A percentile compares a stretch with the other conserved stretches of the same genome.
Evolutionary conservation across 2,113 vertebrate species (phyloP).

Genomic region (Sorex fumeus): DNA sequence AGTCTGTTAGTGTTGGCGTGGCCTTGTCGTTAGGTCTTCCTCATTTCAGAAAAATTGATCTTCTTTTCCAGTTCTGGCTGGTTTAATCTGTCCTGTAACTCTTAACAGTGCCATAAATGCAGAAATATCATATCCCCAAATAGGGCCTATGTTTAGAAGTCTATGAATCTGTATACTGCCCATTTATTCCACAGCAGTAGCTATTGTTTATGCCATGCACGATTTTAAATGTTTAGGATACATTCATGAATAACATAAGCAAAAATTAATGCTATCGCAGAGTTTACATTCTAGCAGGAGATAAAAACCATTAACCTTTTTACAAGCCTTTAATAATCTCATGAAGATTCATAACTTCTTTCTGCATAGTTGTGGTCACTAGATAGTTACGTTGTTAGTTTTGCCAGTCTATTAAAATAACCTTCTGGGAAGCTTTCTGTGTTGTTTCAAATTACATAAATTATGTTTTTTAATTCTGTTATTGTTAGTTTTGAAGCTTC

Average conservation of each 20-base stretch:
- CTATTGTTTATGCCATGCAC: neutral
- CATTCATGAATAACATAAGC: neutral
- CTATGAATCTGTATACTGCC: neutral
- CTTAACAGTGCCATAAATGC: constrained; percentile 9
- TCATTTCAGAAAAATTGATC: constrained; percentile 17
- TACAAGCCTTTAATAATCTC: neutral
- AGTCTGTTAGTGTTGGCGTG: neutral
- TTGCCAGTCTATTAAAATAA: constrained; percentile 48
- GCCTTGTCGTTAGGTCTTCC: constrained; percentile 27
- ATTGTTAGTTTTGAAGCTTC: constrained; percentile 23
- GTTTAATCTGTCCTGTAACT: neutral
- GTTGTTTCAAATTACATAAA: neutral
- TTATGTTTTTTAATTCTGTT: neutral
- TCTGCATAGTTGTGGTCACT: neutral
- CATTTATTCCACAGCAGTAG: neutral
- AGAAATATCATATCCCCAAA: neutral
- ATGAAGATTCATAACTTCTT: neutral
- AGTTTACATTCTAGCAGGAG: constrained; percentile 10
- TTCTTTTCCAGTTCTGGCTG: constrained; percentile 35
- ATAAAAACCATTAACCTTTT: neutral
- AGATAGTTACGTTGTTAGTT: neutral
- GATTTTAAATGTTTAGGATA: constrained; percentile 19
- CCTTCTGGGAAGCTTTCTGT: constrained; percentile 10
- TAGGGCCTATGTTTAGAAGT: neutral
- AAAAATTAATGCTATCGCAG: neutral